Evolutionary conservation across 1,140 invertebrate species (phyloP).

Genomic region (Trichonephila inaurata): DNA sequence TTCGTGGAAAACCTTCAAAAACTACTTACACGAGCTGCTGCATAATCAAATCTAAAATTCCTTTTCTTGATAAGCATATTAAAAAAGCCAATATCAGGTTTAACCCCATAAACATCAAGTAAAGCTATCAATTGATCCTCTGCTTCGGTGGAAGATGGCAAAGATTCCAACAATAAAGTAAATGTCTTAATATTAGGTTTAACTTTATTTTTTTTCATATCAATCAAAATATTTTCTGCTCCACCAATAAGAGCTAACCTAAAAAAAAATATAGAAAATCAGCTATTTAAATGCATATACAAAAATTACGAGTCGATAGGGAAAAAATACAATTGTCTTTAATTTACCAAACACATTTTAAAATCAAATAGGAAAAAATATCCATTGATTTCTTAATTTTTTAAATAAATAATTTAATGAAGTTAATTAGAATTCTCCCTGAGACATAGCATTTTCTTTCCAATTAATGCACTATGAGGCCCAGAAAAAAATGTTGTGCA

Average conservation of each 20-base stretch:
- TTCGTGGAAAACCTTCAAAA: no score
- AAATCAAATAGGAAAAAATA: no score
- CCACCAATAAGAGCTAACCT: slow-evolving; percentile 91
- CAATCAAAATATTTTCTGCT: slow-evolving; percentile 85
- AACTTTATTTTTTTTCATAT: slow-evolving; percentile 86
- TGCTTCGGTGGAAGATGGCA: slow-evolving; percentile 85
- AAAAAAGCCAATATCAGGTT: slow-evolving; percentile 89
- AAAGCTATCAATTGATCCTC: slow-evolving; percentile 86
- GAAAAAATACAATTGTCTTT: no score
- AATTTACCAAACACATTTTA: no score
- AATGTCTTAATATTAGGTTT: slow-evolving; percentile 90
- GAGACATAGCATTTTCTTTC: no score
- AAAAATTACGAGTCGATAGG: no score
- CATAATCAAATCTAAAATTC: slow-evolving; percentile 85
- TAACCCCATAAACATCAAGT: slow-evolving; percentile 84
- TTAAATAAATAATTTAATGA: no score
- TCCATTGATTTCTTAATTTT: no score
- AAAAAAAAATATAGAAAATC: slow-evolving; percentile 54
- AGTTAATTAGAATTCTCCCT: no score
- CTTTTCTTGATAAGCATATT: slow-evolving; percentile 92
- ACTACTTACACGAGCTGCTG: slow-evolving; percentile 84
- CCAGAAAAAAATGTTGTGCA: no score
- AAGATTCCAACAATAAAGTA: slow-evolving; percentile 87
- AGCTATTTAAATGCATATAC: neutral
- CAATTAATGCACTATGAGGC: no score